Conservation (phyloP, 2,888 invertebrate species). For the Drosophila crucigera region DNA sequence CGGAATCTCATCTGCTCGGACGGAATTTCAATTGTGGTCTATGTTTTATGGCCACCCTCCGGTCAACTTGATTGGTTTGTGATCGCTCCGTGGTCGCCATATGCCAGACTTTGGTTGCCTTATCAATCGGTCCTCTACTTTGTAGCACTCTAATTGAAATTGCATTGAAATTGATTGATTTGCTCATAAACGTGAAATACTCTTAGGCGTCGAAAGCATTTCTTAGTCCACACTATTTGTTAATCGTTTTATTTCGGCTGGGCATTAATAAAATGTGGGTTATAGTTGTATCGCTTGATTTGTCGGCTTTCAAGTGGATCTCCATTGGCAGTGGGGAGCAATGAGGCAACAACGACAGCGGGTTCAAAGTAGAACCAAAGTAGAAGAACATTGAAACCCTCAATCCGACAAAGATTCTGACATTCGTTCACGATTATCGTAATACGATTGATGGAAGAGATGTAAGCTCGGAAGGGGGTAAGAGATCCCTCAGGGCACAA, state of each 20-base stretch:
- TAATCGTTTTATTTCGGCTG: conserved; percentile 68
- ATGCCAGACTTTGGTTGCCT: conserved; percentile 12
- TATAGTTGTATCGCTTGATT: conserved; percentile 47
- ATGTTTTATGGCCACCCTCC: conserved; percentile 45
- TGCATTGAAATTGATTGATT: conserved; percentile 81
- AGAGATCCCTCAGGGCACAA: background rate
- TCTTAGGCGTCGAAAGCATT: conserved; percentile 22
- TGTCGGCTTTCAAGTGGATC: conserved; percentile 38
- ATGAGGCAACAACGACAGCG: background rate
- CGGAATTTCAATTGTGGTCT: conserved; percentile 8
- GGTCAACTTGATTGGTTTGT: conserved; percentile 65
- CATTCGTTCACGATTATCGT: background rate
- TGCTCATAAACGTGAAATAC: conserved; percentile 62
- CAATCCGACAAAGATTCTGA: background rate
- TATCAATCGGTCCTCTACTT: conserved; percentile 49
- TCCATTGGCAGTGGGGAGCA: background rate
- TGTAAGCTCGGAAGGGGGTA: background rate
- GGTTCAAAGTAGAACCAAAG: conserved; percentile 12
- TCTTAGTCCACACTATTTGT: conserved; percentile 40
- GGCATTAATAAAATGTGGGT: conserved; percentile 28
- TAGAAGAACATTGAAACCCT: background rate
- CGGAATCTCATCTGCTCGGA: conserved; percentile 31
- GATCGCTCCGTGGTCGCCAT: conserved; percentile 19
- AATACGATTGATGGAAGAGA: background rate
- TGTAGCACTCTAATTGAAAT: conserved; percentile 74